These are phyloP conservation scores for Neofelis nebulosa DNA, from an alignment of 2,113 vertebrate genomes.

Conservation along the genomic window DNA sequence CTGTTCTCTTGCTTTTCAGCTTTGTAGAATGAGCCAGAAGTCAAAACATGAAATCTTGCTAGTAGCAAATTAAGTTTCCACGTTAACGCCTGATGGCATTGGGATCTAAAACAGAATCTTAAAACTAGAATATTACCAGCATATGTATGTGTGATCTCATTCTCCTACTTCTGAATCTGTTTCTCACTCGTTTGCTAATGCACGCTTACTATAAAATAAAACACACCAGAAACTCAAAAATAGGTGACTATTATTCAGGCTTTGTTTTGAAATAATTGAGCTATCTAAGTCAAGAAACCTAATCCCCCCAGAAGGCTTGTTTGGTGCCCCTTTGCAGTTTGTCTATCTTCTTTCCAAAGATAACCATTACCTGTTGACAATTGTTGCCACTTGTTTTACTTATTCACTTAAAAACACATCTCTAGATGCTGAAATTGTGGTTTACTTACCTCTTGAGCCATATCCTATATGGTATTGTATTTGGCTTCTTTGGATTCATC, in stretches of 20 bases:
- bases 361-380: background rate
- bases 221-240: background rate
- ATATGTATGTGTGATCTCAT: background rate
- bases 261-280: too few relatives aligned
- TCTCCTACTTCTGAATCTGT: background rate
- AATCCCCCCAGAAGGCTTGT: background rate
- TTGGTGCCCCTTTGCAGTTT: background rate
- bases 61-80: background rate
- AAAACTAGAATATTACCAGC: background rate
- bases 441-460: background rate
- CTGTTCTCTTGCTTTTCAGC: background rate
- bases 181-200: background rate
- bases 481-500: background rate
- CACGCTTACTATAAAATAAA: background rate
- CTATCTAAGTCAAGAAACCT: background rate
- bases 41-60: slow-evolving; percentile 6
- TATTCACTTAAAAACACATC: background rate
- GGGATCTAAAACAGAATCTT: background rate
- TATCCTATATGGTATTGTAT: background rate
- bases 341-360: background rate
- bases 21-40: background rate
- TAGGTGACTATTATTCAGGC: too few relatives aligned
- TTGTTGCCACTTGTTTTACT: background rate
- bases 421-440: background rate
- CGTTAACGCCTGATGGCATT: background rate